Evolutionary conservation across 1,140 invertebrate species (phyloP).

Genomic region (Mesaphorura yosii): DNA sequence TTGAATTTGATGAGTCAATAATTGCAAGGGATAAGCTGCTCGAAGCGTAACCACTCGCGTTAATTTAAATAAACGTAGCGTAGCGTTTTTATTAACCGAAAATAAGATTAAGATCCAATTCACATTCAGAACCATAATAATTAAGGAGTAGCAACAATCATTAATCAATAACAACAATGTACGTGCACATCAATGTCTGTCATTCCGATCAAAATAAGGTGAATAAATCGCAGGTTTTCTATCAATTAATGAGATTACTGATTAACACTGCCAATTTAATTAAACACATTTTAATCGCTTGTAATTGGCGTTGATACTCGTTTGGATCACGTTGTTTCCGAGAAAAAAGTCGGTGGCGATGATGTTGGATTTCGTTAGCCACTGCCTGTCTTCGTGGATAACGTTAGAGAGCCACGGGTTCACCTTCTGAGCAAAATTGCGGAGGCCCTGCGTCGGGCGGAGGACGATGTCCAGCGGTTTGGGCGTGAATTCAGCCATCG

Average conservation of each 20-base stretch:
- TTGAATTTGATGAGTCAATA: constrained; percentile 93
- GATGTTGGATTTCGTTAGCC: constrained; percentile 51
- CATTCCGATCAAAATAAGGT: no score
- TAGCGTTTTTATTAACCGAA: no score
- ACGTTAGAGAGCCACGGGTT: constrained; percentile 49
- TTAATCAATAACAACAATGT: no score
- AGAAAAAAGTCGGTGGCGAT: constrained; percentile 66
- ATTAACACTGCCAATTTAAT: no score
- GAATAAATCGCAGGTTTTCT: no score
- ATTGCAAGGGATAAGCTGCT: constrained; percentile 83
- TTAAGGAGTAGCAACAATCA: neutral
- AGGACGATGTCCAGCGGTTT: constrained; percentile 54
- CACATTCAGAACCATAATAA: no score
- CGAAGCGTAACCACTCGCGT: no score
- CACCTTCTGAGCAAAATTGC: constrained; percentile 54
- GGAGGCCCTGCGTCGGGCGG: constrained; percentile 46
- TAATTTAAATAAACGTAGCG: neutral
- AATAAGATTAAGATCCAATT: no score
- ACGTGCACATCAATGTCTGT: no score
- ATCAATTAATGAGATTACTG: no score
- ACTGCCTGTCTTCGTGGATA: constrained; percentile 43
- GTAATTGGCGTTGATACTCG: constrained; percentile 27
- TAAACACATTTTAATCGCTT: constrained; percentile 25
- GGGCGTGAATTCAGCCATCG: constrained; percentile 70
- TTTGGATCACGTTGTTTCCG: constrained; percentile 54